phyloP scores from a whole-genome alignment of 2,888 invertebrate genomes.

The Aphidoletes aphidimyza region DNA sequence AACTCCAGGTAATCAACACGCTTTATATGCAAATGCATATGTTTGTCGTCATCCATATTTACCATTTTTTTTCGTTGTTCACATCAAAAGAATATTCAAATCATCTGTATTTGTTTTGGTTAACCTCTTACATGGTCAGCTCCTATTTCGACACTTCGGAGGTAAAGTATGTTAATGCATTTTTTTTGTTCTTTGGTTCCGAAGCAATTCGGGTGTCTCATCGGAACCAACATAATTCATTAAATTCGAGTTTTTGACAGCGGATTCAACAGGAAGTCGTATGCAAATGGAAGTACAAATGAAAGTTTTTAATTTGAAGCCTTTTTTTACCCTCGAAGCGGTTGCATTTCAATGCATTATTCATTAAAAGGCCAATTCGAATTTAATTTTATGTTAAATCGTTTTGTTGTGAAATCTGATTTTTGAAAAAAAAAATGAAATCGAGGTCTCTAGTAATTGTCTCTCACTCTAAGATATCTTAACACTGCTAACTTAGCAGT shows the following conservation, averaged over 20 bases:
- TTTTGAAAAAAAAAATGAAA: too few relatives aligned
- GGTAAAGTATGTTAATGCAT: not conserved
- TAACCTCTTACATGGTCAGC: constrained; percentile 35
- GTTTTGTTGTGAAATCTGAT: constrained; percentile 33
- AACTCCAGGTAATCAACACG: constrained; percentile 34
- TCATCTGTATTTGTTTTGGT: constrained; percentile 50
- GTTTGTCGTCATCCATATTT: constrained; percentile 35
- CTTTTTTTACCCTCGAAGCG: not conserved
- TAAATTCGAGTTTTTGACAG: not conserved
- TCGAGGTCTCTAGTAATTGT: too few relatives aligned
- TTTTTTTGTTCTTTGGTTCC: not conserved
- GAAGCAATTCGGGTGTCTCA: not conserved
- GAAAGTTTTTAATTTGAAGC: constrained; percentile 21
- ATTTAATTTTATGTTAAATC: not conserved
- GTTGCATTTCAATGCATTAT: constrained; percentile 28
- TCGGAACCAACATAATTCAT: not conserved
- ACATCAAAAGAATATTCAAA: constrained; percentile 49
- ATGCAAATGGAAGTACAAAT: constrained; percentile 15
- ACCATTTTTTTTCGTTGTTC: not conserved
- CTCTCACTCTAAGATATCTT: too few relatives aligned
- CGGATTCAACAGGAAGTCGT: constrained; percentile 20
- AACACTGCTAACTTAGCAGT: too few relatives aligned
- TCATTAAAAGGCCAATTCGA: constrained; percentile 26
- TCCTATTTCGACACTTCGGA: constrained; percentile 10
- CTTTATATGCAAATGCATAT: constrained; percentile 32